Percentiles rank a stretch among this genome's conserved stretches.
Evolutionary conservation across 35 echinoderm and acorn worm genomes (phyloP).

Genomic region (Lytechinus pictus): DNA sequence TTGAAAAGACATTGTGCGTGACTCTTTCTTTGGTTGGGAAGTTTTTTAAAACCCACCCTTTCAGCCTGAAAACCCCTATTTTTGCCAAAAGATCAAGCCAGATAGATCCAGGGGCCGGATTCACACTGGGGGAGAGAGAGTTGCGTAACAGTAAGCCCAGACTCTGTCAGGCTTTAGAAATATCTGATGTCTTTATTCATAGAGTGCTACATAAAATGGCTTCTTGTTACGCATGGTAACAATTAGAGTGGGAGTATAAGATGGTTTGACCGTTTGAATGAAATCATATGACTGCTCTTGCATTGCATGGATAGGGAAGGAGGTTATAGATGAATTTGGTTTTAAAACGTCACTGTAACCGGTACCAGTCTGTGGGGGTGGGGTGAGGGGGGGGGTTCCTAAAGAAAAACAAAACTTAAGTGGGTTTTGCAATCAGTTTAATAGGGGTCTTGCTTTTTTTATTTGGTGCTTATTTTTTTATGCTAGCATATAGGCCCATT

Average conservation of each 20-base stretch:
- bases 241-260: not conserved
- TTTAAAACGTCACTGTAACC: no score
- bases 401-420: no score
- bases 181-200: not conserved
- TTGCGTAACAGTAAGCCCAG: not conserved
- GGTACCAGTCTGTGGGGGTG: no score
- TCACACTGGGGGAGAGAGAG: not conserved
- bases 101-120: not conserved
- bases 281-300: not conserved
- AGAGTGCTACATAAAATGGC: not conserved
- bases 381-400: no score
- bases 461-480: no score
- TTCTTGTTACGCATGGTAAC: not conserved
- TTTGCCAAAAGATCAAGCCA: not conserved
- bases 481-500: no score
- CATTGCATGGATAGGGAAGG: no score
- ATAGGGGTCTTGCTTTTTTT: no score
- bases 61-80: not conserved
- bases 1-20: not conserved
- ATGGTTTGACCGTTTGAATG: not conserved
- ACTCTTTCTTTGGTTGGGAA: not conserved
- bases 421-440: no score
- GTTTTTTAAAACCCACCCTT: not conserved
- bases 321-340: no score
- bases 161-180: not conserved